A percentile compares a stretch with the other conserved stretches of the same genome.
These are phyloP conservation scores for Heliothis subflexa DNA, from an alignment of 1,140 invertebrate genomes.

Conservation along the genomic window DNA sequence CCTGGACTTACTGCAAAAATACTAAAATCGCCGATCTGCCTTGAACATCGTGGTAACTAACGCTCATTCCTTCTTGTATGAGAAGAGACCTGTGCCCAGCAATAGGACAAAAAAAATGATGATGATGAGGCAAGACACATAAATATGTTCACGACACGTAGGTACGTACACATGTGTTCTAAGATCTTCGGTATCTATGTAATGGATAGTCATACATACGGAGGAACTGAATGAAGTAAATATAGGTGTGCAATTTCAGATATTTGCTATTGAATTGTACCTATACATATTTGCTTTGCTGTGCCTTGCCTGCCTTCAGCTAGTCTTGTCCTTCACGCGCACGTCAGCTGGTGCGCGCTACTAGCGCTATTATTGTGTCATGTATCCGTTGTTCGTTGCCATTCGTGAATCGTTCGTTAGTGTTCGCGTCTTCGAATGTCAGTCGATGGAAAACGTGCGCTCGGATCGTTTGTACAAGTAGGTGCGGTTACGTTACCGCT, in stretches of 20 bases:
- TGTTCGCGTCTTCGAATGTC: conserved; percentile 52
- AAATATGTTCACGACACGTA: no score
- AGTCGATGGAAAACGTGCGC: conserved; percentile 59
- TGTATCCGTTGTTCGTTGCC: conserved; percentile 40
- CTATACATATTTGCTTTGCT: conserved; percentile 15
- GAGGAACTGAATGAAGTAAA: no score
- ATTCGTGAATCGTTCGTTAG: conserved; percentile 48
- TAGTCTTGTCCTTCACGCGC: conserved; percentile 43
- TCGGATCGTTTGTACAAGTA: conserved; percentile 53
- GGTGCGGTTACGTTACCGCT: conserved; percentile 59
- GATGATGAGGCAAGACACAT: no score
- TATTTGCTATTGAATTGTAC: conserved; percentile 1
- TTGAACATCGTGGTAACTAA: no score
- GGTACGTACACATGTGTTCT: no score
- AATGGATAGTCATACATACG: no score
- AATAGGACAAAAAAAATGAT: no score
- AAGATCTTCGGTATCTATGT: no score
- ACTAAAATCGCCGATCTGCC: no score
- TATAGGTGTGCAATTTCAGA: not conserved
- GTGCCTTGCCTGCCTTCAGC: conserved; percentile 1
- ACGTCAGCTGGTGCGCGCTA: conserved; percentile 45
- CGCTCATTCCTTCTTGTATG: no score
- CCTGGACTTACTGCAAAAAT: no score
- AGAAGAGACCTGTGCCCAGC: no score
- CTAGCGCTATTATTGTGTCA: conserved; percentile 47